Evolutionary conservation across 2,888 invertebrate species (phyloP), one percentile per base, ranked within the genome.

Genomic region (Pyrrhosoma nymphula): DNA sequence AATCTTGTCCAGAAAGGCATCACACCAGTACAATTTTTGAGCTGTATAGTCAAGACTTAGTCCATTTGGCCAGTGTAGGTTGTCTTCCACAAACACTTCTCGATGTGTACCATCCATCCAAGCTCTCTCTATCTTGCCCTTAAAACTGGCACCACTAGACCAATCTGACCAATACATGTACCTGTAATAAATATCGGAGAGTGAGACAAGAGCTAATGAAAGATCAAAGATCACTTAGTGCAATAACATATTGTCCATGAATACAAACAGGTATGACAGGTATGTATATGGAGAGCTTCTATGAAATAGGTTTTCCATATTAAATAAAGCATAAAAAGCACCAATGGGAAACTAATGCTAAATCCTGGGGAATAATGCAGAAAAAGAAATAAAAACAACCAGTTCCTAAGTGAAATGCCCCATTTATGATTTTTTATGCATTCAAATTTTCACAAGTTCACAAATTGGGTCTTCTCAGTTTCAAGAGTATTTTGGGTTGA

Each of bases 111-210:
- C 99, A 97, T 98, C 98, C 98, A 99, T 98, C 97, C 97, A 97
- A 47, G 98, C 98, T 89, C 97, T 97, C 96, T 98, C 98, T 96
- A 99, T 98, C 96, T 97, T 97, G 18, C 98, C 98, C 26, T 82
- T 90, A n/a, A 88, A 39, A 95, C 96, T 97, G 1, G 95, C 95
- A 56, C 95, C 96, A 39, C 97, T 97, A 55, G 97, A 97, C 98
- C 98, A 98, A 96, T 98, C 98, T 0, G 98, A 97, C 98, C 98
- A 99, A 97, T 98, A 99, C 97, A 99, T 98, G 60, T 97, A 96
- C 56, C 97, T 97, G 96, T 88, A 95, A 95, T 93, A 56, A 95
- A 47, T 35, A 82, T 91, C 56, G 88, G 93, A 63, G 0, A 39
- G 20, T 60, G 60, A 60, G 16, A 14, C 60, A 60, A 60, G 20